Evolutionary conservation across 2,113 vertebrate genomes (phyloP).

Genomic region (Uropsilus gracilis): DNA sequence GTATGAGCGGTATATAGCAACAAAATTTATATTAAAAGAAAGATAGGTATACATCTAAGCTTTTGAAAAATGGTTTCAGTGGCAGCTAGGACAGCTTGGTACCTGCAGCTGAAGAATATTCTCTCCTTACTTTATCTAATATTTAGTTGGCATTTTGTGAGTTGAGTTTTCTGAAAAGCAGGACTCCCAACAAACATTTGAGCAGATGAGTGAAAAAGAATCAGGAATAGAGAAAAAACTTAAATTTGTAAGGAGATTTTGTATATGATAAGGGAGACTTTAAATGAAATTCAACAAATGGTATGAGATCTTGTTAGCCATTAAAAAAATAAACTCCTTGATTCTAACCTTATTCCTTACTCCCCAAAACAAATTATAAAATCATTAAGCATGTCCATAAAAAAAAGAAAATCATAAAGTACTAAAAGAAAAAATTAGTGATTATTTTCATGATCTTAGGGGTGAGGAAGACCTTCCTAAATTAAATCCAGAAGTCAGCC

Average conservation of each 20-base stretch:
- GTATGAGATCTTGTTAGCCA: not conserved
- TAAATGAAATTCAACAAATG: not conserved
- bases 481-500: not conserved
- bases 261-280: not conserved
- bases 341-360: not conserved
- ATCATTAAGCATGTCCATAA: not conserved
- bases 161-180: slow-evolving; percentile 27
- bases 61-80: slow-evolving; percentile 48
- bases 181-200: not conserved
- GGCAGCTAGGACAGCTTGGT: not conserved
- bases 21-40: not conserved
- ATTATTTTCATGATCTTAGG: not conserved
- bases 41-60: not conserved
- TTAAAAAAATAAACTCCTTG: not conserved
- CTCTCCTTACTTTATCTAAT: slow-evolving; percentile 3
- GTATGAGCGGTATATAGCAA: not conserved
- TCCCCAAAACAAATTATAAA: not conserved
- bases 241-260: not conserved
- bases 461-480: not conserved
- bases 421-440: not conserved
- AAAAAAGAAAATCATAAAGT: slow-evolving; percentile 3
- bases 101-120: not conserved
- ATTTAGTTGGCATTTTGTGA: not conserved
- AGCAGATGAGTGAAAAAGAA: not conserved
- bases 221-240: not conserved